These are phyloP conservation scores for Blera fallax DNA, from an alignment of 2,888 invertebrate species.

Conservation along the genomic window DNA sequence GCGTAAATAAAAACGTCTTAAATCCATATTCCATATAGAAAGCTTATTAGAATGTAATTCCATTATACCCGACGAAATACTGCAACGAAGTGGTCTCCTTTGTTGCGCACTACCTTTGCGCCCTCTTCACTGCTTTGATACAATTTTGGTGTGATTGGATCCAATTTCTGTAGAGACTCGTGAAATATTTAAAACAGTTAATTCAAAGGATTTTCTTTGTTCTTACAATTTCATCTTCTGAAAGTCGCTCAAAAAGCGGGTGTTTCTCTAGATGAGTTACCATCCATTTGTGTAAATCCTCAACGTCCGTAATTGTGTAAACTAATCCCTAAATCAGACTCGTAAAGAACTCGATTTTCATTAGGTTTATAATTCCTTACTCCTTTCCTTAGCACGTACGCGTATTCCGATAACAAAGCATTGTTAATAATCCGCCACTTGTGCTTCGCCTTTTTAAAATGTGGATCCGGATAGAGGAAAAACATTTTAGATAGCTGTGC, in stretches of 20 bases:
- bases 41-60: neutral
- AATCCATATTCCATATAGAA: neutral
- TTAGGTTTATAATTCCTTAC: conserved; percentile 82
- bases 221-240: conserved; percentile 89
- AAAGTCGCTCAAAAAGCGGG: conserved; percentile 91
- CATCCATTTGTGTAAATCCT: conserved; percentile 99
- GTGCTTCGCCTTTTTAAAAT: conserved; percentile 99
- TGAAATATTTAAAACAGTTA: neutral
- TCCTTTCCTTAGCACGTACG: conserved; percentile 92
- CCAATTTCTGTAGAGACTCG: conserved; percentile 84
- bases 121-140: conserved; percentile 98
- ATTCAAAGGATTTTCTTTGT: neutral
- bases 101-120: conserved; percentile 97
- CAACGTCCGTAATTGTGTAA: conserved; percentile 98
- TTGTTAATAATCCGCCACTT: conserved; percentile 99
- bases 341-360: neutral
- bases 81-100: conserved; percentile 96
- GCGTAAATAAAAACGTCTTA: too few relatives aligned
- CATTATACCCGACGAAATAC: conserved; percentile 87
- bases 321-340: conserved; percentile 87
- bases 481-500: conserved; percentile 98
- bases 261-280: conserved; percentile 94
- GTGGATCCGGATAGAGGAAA: conserved; percentile 99
- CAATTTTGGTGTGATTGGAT: conserved; percentile 94
- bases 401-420: conserved; percentile 97